phyloP scores from a whole-genome alignment of 2,888 invertebrate species.

The Colostygia pectinataria region DNA sequence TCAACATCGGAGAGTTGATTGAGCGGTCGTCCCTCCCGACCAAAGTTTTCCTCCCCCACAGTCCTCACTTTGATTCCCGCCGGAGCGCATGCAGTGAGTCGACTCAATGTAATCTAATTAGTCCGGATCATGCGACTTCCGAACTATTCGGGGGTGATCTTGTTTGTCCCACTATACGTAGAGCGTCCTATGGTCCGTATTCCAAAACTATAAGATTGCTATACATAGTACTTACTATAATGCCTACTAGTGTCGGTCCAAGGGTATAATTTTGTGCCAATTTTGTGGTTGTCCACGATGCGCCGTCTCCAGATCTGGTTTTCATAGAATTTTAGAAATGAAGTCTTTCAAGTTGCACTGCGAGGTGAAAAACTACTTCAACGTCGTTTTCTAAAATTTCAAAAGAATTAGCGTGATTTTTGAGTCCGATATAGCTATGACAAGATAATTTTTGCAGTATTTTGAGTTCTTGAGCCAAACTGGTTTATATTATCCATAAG shows the following conservation, averaged over 20 bases:
- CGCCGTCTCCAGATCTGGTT: no score
- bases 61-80: slow-evolving; percentile 7
- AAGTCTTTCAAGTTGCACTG: no score
- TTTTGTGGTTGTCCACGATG: no score
- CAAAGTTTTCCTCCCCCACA: slow-evolving; percentile 19
- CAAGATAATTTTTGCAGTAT: no score
- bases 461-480: no score
- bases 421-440: no score
- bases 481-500: background rate
- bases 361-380: no score
- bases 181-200: background rate
- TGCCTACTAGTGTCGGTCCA: no score
- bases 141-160: slow-evolving; percentile 14
- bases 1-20: slow-evolving; percentile 22
- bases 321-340: no score
- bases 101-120: slow-evolving; percentile 24
- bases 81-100: slow-evolving; percentile 5
- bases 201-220: background rate
- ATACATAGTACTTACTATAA: background rate
- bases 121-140: slow-evolving; percentile 19
- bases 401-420: no score
- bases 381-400: no score
- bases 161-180: slow-evolving; percentile 8
- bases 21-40: slow-evolving; percentile 23
- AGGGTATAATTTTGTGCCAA: no score